A percentile compares a stretch with the other conserved stretches of the same genome.
These are phyloP conservation scores for Emys orbicularis DNA, from an alignment of 2,797 vertebrate species.

Conservation along the genomic window DNA sequence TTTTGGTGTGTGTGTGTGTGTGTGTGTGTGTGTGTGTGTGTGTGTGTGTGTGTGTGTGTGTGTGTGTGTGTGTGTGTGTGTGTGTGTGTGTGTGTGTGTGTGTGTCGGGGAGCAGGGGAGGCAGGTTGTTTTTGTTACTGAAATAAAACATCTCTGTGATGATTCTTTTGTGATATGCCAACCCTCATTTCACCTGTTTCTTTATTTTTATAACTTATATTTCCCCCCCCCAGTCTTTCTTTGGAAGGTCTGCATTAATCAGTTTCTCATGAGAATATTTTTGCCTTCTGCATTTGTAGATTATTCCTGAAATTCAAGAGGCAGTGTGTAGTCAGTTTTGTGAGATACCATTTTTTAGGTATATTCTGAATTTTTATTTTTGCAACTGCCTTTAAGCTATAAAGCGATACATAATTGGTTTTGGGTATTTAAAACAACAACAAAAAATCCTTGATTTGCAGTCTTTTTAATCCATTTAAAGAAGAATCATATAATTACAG, in stretches of 20 bases:
- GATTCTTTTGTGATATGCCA: neutral
- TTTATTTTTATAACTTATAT: neutral
- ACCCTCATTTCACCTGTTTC: neutral
- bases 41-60: neutral
- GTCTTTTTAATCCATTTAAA: neutral
- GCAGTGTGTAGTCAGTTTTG: neutral
- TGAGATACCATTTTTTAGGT: neutral
- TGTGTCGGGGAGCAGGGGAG: neutral
- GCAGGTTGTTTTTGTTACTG: neutral
- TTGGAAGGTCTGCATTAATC: neutral
- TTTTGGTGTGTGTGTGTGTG: neutral
- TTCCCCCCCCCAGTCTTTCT: neutral
- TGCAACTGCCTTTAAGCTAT: neutral
- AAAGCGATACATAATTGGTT: neutral
- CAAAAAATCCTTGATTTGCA: neutral
- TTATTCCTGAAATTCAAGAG: neutral
- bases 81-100: neutral
- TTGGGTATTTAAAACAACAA: slow-evolving; percentile 15
- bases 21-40: neutral
- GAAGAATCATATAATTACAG: slow-evolving; percentile 25
- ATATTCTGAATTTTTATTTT: neutral
- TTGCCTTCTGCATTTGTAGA: neutral
- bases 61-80: neutral
- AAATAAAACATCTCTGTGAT: neutral
- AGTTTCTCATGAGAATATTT: neutral